These are phyloP conservation scores for Crax fasciolata DNA, from an alignment of 2,797 vertebrate species.

Conservation along the genomic window DNA sequence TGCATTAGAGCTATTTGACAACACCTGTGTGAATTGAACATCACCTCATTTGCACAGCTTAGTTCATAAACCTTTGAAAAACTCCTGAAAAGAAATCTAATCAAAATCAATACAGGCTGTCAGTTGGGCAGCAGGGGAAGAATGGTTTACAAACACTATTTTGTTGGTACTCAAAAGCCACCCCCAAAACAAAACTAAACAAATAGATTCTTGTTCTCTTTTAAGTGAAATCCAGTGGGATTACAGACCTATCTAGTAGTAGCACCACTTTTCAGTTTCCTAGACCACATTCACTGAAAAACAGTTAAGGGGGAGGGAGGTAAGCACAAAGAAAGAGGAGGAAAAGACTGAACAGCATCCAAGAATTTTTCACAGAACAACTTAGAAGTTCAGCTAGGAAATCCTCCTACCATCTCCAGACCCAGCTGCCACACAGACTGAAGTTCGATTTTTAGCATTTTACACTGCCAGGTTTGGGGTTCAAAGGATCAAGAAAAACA, in stretches of 20 bases:
- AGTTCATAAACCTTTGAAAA: background rate
- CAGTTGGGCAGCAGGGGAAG: background rate
- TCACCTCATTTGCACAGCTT: background rate
- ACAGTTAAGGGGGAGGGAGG: background rate
- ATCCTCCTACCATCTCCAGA: background rate
- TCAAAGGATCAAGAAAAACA: background rate
- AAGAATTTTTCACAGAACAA: background rate
- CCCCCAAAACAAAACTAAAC: background rate
- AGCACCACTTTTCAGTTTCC: background rate
- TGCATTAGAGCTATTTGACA: background rate
- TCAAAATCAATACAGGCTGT: background rate
- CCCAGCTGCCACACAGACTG: background rate
- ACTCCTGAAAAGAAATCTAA: background rate
- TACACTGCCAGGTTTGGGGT: background rate
- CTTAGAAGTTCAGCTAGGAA: background rate
- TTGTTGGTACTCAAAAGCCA: background rate
- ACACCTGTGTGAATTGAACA: background rate
- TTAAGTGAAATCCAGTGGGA: background rate
- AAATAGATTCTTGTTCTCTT: background rate
- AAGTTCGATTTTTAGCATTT: background rate
- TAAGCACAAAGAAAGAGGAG: background rate
- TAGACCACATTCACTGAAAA: background rate
- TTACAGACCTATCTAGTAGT: background rate
- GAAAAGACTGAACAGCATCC: background rate
- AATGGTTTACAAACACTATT: background rate